Conservation (phyloP, 2,797 vertebrate genomes). For the Oophaga sylvatica region DNA sequence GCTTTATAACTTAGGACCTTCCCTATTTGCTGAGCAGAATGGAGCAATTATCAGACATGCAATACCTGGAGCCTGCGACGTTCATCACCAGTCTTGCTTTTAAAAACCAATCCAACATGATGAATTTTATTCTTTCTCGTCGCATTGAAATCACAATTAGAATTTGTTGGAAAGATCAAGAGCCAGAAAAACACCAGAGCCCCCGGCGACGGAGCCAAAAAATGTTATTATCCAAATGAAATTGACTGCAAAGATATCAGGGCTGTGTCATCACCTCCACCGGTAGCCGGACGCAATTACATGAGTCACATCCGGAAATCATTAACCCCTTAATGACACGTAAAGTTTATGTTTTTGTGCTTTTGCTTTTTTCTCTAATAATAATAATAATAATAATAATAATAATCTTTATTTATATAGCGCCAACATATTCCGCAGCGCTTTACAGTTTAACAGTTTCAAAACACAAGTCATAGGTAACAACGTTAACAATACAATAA, state of each 20-base stretch:
- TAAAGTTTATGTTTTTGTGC: too few species aligned
- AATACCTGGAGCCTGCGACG: neutral
- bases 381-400: too few species aligned
- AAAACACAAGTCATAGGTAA: too few species aligned
- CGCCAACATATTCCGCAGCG: too few species aligned
- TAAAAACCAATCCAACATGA: neutral
- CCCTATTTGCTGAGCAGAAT: neutral
- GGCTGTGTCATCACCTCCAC: slow-evolving; percentile 19
- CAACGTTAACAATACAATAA: too few species aligned
- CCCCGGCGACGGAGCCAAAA: slow-evolving; percentile 31
- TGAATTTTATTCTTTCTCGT: slow-evolving; percentile 22
- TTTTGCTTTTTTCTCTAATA: too few species aligned
- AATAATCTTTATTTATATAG: too few species aligned
- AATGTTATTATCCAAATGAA: slow-evolving; percentile 51
- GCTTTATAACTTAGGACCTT: neutral
- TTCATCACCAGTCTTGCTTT: neutral
- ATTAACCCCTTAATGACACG: too few species aligned
- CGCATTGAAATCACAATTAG: slow-evolving; percentile 29
- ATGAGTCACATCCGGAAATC: slow-evolving; percentile 21
- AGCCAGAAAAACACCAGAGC: slow-evolving; percentile 9
- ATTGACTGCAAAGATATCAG: slow-evolving; percentile 31
- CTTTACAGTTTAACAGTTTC: too few species aligned
- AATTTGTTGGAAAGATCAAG: slow-evolving; percentile 8
- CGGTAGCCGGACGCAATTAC: slow-evolving; percentile 35
- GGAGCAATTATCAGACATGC: neutral